These are phyloP conservation scores for Dicycla oo DNA, from an alignment of 2,888 invertebrate genomes.

Conservation along the genomic window DNA sequence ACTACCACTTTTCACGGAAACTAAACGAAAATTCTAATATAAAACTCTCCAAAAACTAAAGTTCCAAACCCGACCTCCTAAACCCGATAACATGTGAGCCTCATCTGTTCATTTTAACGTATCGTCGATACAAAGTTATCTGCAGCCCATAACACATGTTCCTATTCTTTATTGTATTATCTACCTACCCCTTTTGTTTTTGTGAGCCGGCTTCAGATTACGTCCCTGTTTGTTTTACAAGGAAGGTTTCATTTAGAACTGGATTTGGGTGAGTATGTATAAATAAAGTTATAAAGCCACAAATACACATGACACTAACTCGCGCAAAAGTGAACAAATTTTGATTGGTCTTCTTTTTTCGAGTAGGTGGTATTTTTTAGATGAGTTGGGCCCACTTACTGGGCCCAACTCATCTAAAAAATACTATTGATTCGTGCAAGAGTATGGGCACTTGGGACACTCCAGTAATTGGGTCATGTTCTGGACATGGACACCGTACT, in stretches of 20 bases:
- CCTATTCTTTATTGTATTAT: conserved; percentile 52
- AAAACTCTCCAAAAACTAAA: conserved; percentile 3
- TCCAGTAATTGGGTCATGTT: neutral
- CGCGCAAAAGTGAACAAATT: too few species aligned
- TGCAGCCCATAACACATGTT: conserved; percentile 60
- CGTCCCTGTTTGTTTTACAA: conserved; percentile 53
- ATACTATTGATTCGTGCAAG: too few species aligned
- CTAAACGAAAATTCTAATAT: neutral
- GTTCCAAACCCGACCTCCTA: conserved; percentile 12
- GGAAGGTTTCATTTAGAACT: conserved; percentile 45
- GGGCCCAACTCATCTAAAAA: too few species aligned
- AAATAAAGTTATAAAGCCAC: neutral
- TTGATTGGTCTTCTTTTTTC: too few species aligned
- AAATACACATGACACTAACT: neutral
- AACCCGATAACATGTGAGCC: conserved; percentile 34
- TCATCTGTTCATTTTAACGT: conserved; percentile 65
- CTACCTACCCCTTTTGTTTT: conserved; percentile 48
- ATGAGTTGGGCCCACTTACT: too few species aligned
- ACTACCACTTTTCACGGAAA: neutral
- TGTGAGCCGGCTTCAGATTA: conserved; percentile 43
- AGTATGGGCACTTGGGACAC: neutral
- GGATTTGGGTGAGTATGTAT: conserved; percentile 21
- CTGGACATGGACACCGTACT: neutral
- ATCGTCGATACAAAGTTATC: conserved; percentile 63
- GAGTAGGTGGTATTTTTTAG: too few species aligned